phyloP scores from a whole-genome alignment of 2,888 invertebrate species.

The Endotricha flammealis region DNA sequence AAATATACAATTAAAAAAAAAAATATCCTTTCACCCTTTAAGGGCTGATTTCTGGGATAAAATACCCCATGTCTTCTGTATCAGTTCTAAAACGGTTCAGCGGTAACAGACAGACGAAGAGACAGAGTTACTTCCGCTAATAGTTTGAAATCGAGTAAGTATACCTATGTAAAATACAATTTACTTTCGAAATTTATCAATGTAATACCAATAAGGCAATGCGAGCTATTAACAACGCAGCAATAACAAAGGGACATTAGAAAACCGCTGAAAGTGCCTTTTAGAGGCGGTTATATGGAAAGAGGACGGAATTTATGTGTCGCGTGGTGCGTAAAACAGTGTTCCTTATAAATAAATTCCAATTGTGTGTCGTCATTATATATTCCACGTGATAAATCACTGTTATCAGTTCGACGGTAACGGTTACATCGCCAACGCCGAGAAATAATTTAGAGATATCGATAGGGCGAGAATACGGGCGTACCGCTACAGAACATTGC shows the following conservation, averaged over 20 bases:
- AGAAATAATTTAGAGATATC: conserved; percentile 66
- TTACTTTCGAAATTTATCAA: not conserved
- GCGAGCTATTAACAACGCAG: conserved; percentile 17
- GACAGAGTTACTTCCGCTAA: too few relatives aligned
- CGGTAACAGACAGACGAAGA: too few relatives aligned
- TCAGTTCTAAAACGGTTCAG: too few relatives aligned
- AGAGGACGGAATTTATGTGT: conserved; percentile 31
- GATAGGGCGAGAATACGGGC: conserved; percentile 46
- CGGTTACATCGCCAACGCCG: conserved; percentile 59
- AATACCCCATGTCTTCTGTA: too few relatives aligned
- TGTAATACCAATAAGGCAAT: not conserved
- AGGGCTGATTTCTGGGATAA: too few relatives aligned
- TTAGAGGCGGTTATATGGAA: conserved; percentile 51
- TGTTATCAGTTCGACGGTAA: conserved; percentile 63
- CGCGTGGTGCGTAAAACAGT: conserved; percentile 43
- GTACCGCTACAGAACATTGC: conserved; percentile 13
- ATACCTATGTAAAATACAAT: too few relatives aligned
- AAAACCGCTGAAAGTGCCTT: conserved; percentile 44
- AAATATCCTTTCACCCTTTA: too few relatives aligned
- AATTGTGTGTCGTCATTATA: conserved; percentile 73
- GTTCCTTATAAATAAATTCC: conserved; percentile 71
- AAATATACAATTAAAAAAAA: too few relatives aligned
- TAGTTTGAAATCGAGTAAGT: not conserved
- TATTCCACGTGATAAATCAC: conserved; percentile 73
- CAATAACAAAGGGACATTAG: conserved; percentile 57